Base-by-base conservation (phyloP, 2,888 invertebrate genomes). In the Clunio marinus region DNA sequence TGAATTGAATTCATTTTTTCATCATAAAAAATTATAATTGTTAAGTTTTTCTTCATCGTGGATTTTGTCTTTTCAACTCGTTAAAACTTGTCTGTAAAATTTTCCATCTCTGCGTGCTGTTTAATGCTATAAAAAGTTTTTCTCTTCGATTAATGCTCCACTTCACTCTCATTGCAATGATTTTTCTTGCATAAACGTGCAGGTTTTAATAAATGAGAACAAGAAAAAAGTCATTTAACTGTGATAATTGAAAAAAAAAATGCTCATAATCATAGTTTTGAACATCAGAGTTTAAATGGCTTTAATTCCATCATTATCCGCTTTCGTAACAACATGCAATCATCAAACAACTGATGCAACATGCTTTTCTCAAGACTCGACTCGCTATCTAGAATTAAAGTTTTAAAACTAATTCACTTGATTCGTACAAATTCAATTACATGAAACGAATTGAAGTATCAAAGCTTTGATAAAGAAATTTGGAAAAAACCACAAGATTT, bases 391-490 rank as follows among this genome's bases (percentile, higher is more conserved):
- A 7, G 32, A 32, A 32, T 32, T n/a, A 32, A 25, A 22, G 22
- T 20, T 17, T 59, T 22, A 15, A 59, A 59, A 32, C 35, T 35
- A 59, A 59, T 59, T 59, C 17, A 59, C 28, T 35, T 59, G 28
- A 20, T 32, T 59, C 32, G 35, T 62, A 41, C 41, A 63, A 17
- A 28, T 45, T 63, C 63, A 63, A 63, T 63, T 63, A 45, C 25
- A 22, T 46, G 45, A 28, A 45, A 63, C 63, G 63, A 63, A 63
- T 63, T 63, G 45, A 45, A 37, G 63, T 63, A 28, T 24, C 24
- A 20, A 57, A n/a, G 25, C 13, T 15, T n/a, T n/a, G n/a, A n/a
- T n/a, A n/a, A n/a, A n/a, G n/a, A n/a, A n/a, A n/a, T n/a, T n/a
- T n/a, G n/a, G n/a, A n/a, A n/a, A n/a, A n/a, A n/a, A n/a, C n/a